Evolutionary conservation across 2,797 vertebrate species (phyloP).

Genomic region (Sarcophilus harrisii): DNA sequence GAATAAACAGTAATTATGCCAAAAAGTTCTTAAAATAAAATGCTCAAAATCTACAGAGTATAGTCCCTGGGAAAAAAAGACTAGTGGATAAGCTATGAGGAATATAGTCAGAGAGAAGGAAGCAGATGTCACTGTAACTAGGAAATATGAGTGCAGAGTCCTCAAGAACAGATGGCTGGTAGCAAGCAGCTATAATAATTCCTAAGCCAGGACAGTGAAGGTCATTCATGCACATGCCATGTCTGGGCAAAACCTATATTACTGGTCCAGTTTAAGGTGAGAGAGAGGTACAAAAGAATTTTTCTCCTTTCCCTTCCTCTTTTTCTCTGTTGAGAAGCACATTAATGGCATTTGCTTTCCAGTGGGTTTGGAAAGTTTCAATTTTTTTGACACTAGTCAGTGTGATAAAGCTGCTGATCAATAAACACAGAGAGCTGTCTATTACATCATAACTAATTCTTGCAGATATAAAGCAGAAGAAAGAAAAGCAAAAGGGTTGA

Average conservation of each 20-base stretch:
- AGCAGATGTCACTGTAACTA: neutral
- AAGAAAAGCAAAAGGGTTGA: neutral
- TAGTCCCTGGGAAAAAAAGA: neutral
- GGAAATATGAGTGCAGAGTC: neutral
- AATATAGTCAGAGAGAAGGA: neutral
- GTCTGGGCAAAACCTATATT: neutral
- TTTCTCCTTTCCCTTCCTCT: neutral
- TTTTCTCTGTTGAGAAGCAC: neutral
- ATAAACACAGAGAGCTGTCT: neutral
- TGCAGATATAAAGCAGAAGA: neutral
- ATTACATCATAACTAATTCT: neutral
- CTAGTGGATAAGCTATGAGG: neutral
- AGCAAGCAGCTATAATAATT: conserved; percentile 3
- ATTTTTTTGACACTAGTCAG: neutral
- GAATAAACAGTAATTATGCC: neutral
- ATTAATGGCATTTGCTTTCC: neutral
- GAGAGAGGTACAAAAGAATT: neutral
- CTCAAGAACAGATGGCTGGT: neutral
- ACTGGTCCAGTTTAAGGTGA: neutral
- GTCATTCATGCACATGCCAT: neutral
- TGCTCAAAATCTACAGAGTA: neutral
- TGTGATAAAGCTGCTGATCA: neutral
- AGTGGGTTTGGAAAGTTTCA: neutral
- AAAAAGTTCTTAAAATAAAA: neutral
- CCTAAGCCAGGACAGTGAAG: neutral